Base-by-base conservation (phyloP, 2,113 vertebrate species). In the Grammomys surdaster region DNA sequence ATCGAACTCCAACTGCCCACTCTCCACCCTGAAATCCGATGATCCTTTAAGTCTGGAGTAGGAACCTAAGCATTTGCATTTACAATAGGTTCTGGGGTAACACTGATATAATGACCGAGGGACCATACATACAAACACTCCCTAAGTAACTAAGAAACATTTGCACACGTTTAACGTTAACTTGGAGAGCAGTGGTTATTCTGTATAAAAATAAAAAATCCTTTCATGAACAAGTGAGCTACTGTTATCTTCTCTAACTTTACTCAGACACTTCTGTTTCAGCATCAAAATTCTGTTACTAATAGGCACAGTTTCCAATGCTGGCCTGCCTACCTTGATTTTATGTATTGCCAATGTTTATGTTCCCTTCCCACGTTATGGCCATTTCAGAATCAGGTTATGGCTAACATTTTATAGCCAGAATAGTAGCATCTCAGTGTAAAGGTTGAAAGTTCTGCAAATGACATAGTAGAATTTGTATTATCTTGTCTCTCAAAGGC, bases 121-220 rank as follows among this genome's bases (percentile, higher is more conserved):
- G 48, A 87, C 20, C 9, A 69, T 75, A 88, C 82, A 96, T 90
- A 63, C 73, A 93, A 90, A 93, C 91, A 89, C 56, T 95, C n/a
- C 63, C n/a, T 85, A 7, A 28, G 2, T 82, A 82, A 88, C 2
- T 40, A 60, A 76, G 63, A 95, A 96, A 93, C 36, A 72, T 91
- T 95, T 76, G 51, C 28, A 93, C 94, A 48, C 19, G 69, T 26
- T 63, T 69, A 51, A 84, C 33, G 89, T 91, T 93, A 96, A 78
- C 69, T 89, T 95, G 33, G 48, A 67, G 43, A 60, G 46, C 28
- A 73, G n/a, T 87, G 40, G 31, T 65, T 82, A 26, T 88, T 95
- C 89, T 93, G 20, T 67, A 72, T 89, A 87, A 92, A 7, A 91
- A 84, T 82, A 94, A 87, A 75, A 43, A 60, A 9, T 60, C 56